Percentiles rank a stretch among this genome's conserved stretches.
phyloP scores from a whole-genome alignment of 2,113 vertebrate genomes.

The western clawed frog (Xenopus tropicalis) region DNA sequence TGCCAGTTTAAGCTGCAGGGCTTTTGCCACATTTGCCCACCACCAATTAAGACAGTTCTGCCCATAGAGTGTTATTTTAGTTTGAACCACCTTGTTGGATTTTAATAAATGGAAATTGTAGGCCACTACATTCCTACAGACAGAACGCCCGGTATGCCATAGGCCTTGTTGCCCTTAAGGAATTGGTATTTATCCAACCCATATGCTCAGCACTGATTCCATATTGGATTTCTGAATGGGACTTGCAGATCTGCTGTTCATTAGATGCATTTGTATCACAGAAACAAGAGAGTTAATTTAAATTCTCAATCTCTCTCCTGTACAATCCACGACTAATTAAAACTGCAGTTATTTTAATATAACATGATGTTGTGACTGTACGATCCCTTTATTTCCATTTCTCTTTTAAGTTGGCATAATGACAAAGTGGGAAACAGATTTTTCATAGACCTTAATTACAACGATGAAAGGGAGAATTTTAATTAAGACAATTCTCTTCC shows the following conservation, averaged over 20 bases:
- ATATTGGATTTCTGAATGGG: no score
- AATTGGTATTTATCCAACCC: no score
- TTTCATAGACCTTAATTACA: constrained; percentile 68
- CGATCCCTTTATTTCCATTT: constrained; percentile 50
- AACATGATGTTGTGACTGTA: constrained; percentile 58
- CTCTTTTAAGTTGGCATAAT: constrained; percentile 53
- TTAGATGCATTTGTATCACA: background rate
- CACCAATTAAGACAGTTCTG: no score
- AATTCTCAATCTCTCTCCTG: constrained; percentile 44
- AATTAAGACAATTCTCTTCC: constrained; percentile 67
- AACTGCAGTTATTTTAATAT: constrained; percentile 52
- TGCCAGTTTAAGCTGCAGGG: no score
- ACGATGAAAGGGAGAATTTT: constrained; percentile 71
- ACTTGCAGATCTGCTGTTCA: background rate
- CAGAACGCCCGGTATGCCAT: no score
- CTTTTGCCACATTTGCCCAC: no score
- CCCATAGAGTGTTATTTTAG: no score
- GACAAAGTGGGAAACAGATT: constrained; percentile 59
- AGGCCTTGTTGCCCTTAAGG: no score
- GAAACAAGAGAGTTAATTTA: constrained; percentile 9
- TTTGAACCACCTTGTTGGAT: no score
- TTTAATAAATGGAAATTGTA: no score
- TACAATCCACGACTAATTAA: constrained; percentile 58
- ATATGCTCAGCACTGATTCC: no score
- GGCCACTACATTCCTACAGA: no score